phyloP scores from a whole-genome alignment of 2,888 invertebrate species.

The Ichneumoninae sp. region DNA sequence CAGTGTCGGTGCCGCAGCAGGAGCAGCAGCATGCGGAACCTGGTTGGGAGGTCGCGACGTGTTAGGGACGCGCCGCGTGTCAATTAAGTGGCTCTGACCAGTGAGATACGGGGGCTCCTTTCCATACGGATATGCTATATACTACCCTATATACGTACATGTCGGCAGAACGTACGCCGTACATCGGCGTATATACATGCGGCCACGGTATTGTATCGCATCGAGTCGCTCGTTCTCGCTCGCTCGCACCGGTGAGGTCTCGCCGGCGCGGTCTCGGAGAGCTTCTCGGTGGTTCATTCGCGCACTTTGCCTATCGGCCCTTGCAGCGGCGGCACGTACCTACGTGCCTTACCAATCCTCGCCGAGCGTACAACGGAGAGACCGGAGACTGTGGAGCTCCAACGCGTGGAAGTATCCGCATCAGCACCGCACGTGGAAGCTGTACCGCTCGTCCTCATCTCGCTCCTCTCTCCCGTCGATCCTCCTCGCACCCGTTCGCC shows the following conservation, averaged over 20 bases:
- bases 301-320: conserved; percentile 57
- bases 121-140: conserved; percentile 80
- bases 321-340: conserved; percentile 40
- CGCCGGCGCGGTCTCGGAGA: background rate
- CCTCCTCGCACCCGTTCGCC: conserved; percentile 22
- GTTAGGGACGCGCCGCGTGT: conserved; percentile 84
- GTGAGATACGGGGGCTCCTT: conserved; percentile 83
- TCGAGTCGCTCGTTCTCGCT: conserved; percentile 52
- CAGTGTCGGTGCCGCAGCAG: conserved; percentile 59
- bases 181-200: conserved; percentile 33
- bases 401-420: conserved; percentile 54
- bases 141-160: conserved; percentile 47
- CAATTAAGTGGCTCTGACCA: conserved; percentile 83
- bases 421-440: conserved; percentile 59
- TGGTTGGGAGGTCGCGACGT: conserved; percentile 83
- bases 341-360: conserved; percentile 64
- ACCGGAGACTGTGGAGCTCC: conserved; percentile 29
- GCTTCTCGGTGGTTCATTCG: conserved; percentile 36
- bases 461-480: conserved; percentile 47
- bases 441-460: conserved; percentile 66
- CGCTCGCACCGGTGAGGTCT: conserved; percentile 61
- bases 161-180: conserved; percentile 49
- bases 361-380: conserved; percentile 16
- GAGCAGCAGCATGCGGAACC: conserved; percentile 68
- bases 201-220: conserved; percentile 44